Conservation (phyloP, 2,113 vertebrate species). For the Corynorhinus townsendii region DNA sequence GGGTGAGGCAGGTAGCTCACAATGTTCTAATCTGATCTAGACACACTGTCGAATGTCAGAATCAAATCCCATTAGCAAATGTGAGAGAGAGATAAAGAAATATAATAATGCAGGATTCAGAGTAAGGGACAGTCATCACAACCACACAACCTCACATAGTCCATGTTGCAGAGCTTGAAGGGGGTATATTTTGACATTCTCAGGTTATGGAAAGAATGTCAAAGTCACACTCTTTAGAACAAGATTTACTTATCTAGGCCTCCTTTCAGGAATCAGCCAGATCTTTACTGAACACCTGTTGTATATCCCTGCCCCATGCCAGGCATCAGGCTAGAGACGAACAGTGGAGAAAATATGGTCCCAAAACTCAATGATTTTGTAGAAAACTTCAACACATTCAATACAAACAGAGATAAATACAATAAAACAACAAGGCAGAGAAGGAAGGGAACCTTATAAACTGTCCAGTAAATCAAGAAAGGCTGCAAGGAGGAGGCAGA, state of each 20-base stretch:
- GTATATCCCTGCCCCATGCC: not conserved
- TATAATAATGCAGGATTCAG: not conserved
- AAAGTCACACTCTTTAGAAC: not conserved
- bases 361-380: not conserved
- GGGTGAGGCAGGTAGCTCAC: not conserved
- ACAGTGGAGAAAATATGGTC: not conserved
- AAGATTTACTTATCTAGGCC: not conserved
- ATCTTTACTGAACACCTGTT: not conserved
- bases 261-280: not conserved
- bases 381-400: not conserved
- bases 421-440: not conserved
- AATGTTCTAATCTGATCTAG: not conserved
- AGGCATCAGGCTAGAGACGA: not conserved
- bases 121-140: not conserved
- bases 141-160: not conserved
- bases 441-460: not conserved
- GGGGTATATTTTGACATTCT: not conserved
- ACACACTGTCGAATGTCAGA: not conserved
- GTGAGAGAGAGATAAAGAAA: not conserved
- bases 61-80: not conserved
- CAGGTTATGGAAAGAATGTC: not conserved
- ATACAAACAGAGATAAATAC: not conserved
- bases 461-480: not conserved
- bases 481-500: not conserved
- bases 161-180: not conserved